These are phyloP conservation scores for Syndactyla subalaris DNA, from an alignment of 2,797 vertebrate genomes.

Conservation along the genomic window DNA sequence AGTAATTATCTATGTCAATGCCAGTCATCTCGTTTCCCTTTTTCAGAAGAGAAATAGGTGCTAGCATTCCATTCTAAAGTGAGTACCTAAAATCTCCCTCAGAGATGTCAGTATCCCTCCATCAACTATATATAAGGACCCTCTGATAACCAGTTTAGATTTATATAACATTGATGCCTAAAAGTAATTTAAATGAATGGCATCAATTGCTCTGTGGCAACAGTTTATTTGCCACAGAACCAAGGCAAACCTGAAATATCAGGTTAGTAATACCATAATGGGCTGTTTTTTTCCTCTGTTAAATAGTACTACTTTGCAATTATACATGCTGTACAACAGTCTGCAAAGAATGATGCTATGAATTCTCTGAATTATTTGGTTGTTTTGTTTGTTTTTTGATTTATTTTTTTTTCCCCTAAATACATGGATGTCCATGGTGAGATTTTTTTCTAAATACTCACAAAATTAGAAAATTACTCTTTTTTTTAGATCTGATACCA, in stretches of 20 bases:
- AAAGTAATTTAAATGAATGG: neutral
- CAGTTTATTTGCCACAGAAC: neutral
- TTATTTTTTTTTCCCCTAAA: neutral
- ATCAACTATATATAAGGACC: neutral
- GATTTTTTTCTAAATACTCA: neutral
- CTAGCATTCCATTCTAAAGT: neutral
- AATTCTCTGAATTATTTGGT: neutral
- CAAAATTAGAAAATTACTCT: neutral
- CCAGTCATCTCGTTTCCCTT: neutral
- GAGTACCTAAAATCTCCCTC: neutral
- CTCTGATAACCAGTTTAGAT: neutral
- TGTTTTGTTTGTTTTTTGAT: too few relatives aligned
- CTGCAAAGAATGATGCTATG: neutral
- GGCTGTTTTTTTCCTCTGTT: neutral
- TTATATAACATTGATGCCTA: neutral
- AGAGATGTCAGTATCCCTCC: neutral
- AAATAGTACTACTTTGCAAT: neutral
- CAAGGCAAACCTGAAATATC: neutral
- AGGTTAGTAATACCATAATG: neutral
- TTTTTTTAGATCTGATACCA: neutral
- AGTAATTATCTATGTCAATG: neutral
- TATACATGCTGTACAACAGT: neutral
- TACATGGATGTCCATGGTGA: neutral
- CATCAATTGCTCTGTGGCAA: neutral
- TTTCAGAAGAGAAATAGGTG: neutral